Evolutionary conservation across 2,888 invertebrate genomes (phyloP), one percentile per base, ranked within the genome.

Genomic region (Leptinotarsa tumamoca): DNA sequence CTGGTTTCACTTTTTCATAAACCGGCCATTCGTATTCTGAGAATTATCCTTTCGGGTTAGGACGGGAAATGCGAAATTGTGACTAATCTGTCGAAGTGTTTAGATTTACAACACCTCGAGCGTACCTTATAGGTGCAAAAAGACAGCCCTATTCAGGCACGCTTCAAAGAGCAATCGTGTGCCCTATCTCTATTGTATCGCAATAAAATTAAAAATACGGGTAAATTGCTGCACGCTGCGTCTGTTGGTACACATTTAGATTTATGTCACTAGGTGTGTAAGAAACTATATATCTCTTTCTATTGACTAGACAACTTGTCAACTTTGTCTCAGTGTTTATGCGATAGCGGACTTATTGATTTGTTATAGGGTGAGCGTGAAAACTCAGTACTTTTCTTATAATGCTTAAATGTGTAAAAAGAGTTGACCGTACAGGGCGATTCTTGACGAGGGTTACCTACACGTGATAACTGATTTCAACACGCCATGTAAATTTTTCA

Each of bases 191-290:
- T 43, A 63, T 63, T 63, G 63, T 63, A 63, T 63, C 43, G 73
- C 75, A 74, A 73, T 76, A 75, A 78, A 79, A 76, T 61, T 67
- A 75, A 73, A 73, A 71, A 76, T 73, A 72, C 74, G 58, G 72
- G 68, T 76, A 71, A 74, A 79, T 79, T 75, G 80, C 77, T 76
- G 58, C 81, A 76, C 75, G 80, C 80, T 82, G 80, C 72, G 76
- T 74, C 77, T 80, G 80, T 81, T 81, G 81, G 79, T 72, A 80
- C 75, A 82, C 81, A 81, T 81, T 79, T 75, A 82, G 79, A 82
- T 82, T 82, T 82, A 82, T 80, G 80, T 74, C 66, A 68, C 67
- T 79, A 71, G 76, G 80, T 74, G 78, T 77, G 79, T 79, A 43
- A 43, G 43, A 43, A 43, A 77, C 78, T 73, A 77, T 78, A 77